These are phyloP conservation scores for Pangasius macronema DNA, from an alignment of 2,797 vertebrate species.

Conservation along the genomic window DNA sequence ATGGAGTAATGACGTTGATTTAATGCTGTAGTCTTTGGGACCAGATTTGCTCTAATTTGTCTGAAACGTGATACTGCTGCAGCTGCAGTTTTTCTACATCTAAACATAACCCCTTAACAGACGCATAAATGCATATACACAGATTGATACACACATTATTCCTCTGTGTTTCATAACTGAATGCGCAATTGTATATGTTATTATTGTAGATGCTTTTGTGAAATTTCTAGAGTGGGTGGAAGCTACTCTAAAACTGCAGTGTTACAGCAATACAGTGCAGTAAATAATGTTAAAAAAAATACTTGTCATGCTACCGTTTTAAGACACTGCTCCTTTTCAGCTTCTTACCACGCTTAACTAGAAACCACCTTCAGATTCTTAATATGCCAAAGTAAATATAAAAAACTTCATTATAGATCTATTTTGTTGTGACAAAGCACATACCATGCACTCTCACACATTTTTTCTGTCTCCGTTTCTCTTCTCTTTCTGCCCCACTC, in stretches of 20 bases:
- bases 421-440: conserved; percentile 30
- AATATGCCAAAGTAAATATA: conserved; percentile 3
- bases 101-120: conserved; percentile 29
- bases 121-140: conserved; percentile 17
- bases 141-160: conserved; percentile 24
- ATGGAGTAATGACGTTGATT: conserved; percentile 47
- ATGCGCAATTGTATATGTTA: conserved; percentile 1
- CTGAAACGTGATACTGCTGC: conserved; percentile 55
- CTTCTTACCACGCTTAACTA: not conserved
- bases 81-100: conserved; percentile 50
- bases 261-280: not conserved
- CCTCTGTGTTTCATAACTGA: conserved; percentile 3
- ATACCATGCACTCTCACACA: conserved; percentile 35
- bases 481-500: conserved; percentile 37
- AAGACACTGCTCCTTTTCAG: not conserved
- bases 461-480: not conserved
- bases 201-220: not conserved
- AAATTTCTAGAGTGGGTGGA: not conserved
- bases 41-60: conserved; percentile 58
- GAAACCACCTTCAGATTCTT: not conserved
- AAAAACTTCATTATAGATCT: conserved; percentile 7
- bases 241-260: not conserved
- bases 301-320: not conserved
- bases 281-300: not conserved
- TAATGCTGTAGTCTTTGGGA: conserved; percentile 56